Percentiles rank a stretch among this genome's conserved stretches.
These are phyloP conservation scores for Arion vulgaris DNA, from an alignment of 1,140 invertebrate species.

Conservation along the genomic window DNA sequence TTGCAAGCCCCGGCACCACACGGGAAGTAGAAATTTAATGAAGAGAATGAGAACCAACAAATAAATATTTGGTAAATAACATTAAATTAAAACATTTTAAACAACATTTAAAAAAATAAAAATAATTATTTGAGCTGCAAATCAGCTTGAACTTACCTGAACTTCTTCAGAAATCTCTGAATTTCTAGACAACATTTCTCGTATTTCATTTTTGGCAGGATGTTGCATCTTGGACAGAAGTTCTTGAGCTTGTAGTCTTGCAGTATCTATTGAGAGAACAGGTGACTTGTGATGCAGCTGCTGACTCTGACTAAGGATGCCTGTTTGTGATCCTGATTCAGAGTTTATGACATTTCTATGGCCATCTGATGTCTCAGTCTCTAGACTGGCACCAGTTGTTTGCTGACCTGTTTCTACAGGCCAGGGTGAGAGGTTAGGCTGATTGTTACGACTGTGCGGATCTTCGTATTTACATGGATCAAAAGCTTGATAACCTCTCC, in stretches of 20 bases:
- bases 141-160: too few species aligned
- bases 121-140: too few species aligned
- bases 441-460: not conserved
- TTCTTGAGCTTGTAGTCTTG: conserved; percentile 26
- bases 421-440: too few species aligned
- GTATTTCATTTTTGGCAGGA: conserved; percentile 8
- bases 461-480: not conserved
- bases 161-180: too few species aligned
- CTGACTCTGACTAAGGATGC: not conserved
- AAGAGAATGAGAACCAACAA: too few species aligned
- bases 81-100: too few species aligned
- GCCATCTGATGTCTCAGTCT: not conserved
- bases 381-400: not conserved
- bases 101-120: too few species aligned
- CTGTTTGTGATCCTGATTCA: too few species aligned
- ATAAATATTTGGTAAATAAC: too few species aligned
- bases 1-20: too few species aligned
- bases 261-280: not conserved
- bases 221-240: conserved; percentile 32
- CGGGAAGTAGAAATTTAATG: too few species aligned
- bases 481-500: not conserved
- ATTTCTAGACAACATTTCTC: not conserved
- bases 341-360: too few species aligned
- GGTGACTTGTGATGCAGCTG: not conserved
- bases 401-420: not conserved